Evolutionary conservation across 2,888 invertebrate genomes (phyloP), one percentile per base, ranked within the genome.

Genomic region (Dryomyza anilis): DNA sequence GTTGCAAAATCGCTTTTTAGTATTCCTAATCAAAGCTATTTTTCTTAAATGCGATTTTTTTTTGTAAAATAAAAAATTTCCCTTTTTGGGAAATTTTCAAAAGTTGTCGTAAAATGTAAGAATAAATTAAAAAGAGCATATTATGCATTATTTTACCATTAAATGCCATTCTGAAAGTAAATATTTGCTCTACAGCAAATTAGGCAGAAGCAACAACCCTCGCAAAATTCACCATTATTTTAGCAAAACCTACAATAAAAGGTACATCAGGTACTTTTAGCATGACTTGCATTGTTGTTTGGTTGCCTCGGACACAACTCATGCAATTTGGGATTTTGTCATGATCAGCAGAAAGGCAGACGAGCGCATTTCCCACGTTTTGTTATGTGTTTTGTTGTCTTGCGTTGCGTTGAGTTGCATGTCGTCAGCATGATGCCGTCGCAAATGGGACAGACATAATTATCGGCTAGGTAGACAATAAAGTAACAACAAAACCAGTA

Each of bases 301-400:
- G 2, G 16, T 19, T 43, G 16, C n/a, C 16, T 43, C 8, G 43
- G 6, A 33, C 7, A 12, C 7, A 16, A 43, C 43, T 43, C 19
- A 19, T 43, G 43, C 43, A 43, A 43, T 43, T 50, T 25, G 50
- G 50, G n/a, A n/a, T 14, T 23, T 50, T 25, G 25, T 50, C 50
- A 50, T 23, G 50, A 50, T 50, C 50, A 25, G 23, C 50, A 16
- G 7, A n/a, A n/a, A n/a, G n/a, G 39, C 39, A 12, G 39, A 39
- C 39, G 39, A n/a, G 14, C 23, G 50, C 25, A 50, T 50, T 50
- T 50, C 50, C 25, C 50, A 50, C 50, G 50, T 50, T 48, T 23
- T 50, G 27, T 50, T 23, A 12, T 25, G 25, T 25, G 27, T 50
- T 8, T 50, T 50, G 23, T 12, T 25, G 23, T 6, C 3, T 2